Base-by-base conservation (phyloP, 2,113 vertebrate genomes). In the Cisticola juncidis region DNA sequence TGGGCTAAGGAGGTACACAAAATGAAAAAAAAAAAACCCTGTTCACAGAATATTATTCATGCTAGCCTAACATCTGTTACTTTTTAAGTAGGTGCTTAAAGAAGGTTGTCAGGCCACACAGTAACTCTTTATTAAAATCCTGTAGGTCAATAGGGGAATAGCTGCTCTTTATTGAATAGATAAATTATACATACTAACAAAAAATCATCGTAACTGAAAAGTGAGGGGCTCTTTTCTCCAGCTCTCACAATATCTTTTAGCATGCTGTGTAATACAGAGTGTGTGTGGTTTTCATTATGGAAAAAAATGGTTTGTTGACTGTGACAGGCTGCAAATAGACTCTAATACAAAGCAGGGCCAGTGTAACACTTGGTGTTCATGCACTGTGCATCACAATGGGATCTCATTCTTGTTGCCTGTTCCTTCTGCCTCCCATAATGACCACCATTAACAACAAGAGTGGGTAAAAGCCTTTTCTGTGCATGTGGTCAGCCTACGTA, bases 301-400 rank as follows among this genome's bases (percentile, higher is more conserved):
- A 72, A 72, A 50, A 50, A 77, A 86, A 88, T 29, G 51, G 82
- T 69, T 90, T 82, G 88, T 69, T 95, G 92, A 56, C 66, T 62
- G 51, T 73, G 82, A 80, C 81, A 86, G 80, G 72, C 77, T 94
- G 86, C 74, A 95, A 92, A 96, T 92, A 91, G 71, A 48, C 64
- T 90, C 44, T 29, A 86, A 57, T 50, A 42, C 18, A 91, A 92
- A 81, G 83, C 80, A 77, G 72, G 42, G 62, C 36, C 62, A 60
- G 57, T 11, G 12, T 60, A 90, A 72, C 14, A 15, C 86, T 87
- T 48, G 2, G 4, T 82, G 71, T 54, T 88, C 86, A 57, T 91
- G 60, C 45, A n/a, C 71, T 45, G 51, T 45, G 57, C 76, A 64
- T 94, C 76, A 61, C 86, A 86, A 77, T 26, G 14, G 68, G 64